These are phyloP conservation scores for Diaperis boleti DNA, from an alignment of 2,888 invertebrate genomes.

Conservation along the genomic window DNA sequence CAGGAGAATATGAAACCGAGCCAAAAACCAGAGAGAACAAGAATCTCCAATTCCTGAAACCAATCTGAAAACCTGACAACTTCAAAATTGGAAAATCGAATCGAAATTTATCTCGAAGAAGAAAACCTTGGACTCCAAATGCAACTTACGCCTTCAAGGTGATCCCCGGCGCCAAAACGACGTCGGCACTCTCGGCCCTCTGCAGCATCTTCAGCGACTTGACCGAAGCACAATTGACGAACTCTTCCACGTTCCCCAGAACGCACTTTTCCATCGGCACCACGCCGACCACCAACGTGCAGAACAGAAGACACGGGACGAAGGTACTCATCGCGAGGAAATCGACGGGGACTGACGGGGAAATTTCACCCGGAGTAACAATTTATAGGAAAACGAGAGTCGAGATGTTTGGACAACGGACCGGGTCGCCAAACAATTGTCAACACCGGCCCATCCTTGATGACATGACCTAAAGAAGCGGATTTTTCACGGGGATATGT, in stretches of 20 bases:
- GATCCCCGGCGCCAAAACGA: conserved; percentile 72
- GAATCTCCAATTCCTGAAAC: too few species aligned
- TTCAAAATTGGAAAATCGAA: too few species aligned
- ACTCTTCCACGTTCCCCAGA: background rate
- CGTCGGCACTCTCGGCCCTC: conserved; percentile 70
- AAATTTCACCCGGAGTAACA: conserved; percentile 4
- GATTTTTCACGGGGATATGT: too few species aligned
- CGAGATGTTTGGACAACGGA: conserved; percentile 35
- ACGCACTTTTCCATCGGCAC: background rate
- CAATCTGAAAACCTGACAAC: too few species aligned
- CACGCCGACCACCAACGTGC: background rate
- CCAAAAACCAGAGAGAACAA: too few species aligned
- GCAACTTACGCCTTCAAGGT: conserved; percentile 69
- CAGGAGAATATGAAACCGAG: too few species aligned
- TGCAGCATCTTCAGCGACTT: conserved; percentile 71
- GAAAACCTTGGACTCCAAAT: too few species aligned
- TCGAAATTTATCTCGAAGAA: too few species aligned
- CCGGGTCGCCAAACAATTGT: conserved; percentile 24
- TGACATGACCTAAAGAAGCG: conserved; percentile 53
- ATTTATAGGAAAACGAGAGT: conserved; percentile 36
- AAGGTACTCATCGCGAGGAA: background rate
- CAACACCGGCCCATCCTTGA: conserved; percentile 53
- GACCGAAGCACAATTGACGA: conserved; percentile 70
- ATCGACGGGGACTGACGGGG: background rate
- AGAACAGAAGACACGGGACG: background rate